Evolutionary conservation across 1,140 invertebrate genomes (phyloP).

Genomic region (Spodoptera litura): DNA sequence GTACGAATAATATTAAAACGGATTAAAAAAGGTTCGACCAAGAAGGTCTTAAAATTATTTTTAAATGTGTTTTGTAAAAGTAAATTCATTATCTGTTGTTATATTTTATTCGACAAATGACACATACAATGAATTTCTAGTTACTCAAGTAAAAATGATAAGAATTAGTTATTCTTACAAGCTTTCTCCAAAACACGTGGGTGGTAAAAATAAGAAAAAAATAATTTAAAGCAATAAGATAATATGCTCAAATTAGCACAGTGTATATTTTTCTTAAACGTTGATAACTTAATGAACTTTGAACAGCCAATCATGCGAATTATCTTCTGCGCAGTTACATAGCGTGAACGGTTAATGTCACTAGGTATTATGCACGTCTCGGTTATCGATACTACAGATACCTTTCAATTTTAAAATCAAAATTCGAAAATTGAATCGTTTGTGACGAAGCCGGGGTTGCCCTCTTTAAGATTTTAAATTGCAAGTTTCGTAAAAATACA

Average conservation of each 20-base stretch:
- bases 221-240: neutral
- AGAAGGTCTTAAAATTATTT: too few species aligned
- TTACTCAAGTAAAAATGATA: too few species aligned
- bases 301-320: constrained; percentile 15
- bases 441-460: neutral
- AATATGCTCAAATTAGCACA: constrained; percentile 25
- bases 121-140: too few species aligned
- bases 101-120: too few species aligned
- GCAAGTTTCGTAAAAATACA: too few species aligned
- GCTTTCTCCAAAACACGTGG: too few species aligned
- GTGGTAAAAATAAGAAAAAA: neutral
- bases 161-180: too few species aligned
- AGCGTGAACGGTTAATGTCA: constrained; percentile 16
- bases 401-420: neutral
- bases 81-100: too few species aligned
- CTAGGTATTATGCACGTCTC: constrained; percentile 12
- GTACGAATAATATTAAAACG: too few species aligned
- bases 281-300: constrained; percentile 34
- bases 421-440: neutral
- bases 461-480: neutral
- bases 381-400: neutral
- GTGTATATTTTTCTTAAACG: constrained; percentile 9
- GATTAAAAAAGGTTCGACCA: too few species aligned
- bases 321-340: constrained; percentile 23
- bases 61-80: too few species aligned